Evolutionary conservation across 1,140 invertebrate genomes (phyloP).

Genomic region (Penaeus japonicus): DNA sequence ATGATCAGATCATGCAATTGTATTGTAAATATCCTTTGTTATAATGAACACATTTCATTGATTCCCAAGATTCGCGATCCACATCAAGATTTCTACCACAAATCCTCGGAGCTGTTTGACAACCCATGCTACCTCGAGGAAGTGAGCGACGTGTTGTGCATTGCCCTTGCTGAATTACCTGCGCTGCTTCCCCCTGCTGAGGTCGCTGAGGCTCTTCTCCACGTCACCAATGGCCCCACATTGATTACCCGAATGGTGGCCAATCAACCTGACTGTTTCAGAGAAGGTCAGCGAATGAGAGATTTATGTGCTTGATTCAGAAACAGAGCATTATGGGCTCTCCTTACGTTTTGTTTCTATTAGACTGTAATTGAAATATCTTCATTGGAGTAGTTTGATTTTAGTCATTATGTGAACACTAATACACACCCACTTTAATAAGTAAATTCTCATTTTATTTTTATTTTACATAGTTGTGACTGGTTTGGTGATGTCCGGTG

Average conservation of each 20-base stretch:
- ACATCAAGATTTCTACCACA: slow-evolving; percentile 73
- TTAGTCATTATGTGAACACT: neutral
- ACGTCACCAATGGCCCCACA: slow-evolving; percentile 87
- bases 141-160: slow-evolving; percentile 93
- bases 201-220: slow-evolving; percentile 81
- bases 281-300: slow-evolving; percentile 72
- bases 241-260: slow-evolving; percentile 88
- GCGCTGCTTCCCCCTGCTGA: slow-evolving; percentile 85
- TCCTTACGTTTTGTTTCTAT: neutral
- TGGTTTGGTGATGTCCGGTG: slow-evolving; percentile 73
- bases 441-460: neutral
- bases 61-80: slow-evolving; percentile 65
- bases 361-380: too few relatives aligned
- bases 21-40: too few relatives aligned
- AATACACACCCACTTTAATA: neutral
- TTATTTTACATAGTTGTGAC: slow-evolving; percentile 42
- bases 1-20: too few relatives aligned
- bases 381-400: too few relatives aligned
- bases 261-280: slow-evolving; percentile 93
- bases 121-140: slow-evolving; percentile 94
- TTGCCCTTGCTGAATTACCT: slow-evolving; percentile 90
- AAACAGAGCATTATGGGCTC: neutral
- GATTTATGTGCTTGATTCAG: neutral
- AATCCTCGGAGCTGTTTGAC: slow-evolving; percentile 92
- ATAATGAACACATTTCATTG: neutral